phyloP scores from a whole-genome alignment of 1,140 invertebrate species.

The Cotesia glomerata region DNA sequence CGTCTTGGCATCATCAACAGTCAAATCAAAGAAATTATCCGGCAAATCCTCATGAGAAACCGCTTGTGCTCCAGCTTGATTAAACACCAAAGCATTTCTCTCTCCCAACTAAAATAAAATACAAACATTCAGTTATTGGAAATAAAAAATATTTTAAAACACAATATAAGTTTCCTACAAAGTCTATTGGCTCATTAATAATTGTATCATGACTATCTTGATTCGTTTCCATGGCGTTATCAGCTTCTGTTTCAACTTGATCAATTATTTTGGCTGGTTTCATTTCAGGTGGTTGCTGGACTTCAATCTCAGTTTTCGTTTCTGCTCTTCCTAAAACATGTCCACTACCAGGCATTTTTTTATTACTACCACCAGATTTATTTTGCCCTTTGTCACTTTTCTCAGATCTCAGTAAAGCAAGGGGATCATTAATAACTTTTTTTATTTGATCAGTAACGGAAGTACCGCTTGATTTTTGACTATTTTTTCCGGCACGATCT shows the following conservation, averaged over 20 bases:
- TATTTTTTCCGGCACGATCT: slow-evolving; percentile 17
- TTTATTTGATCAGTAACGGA: slow-evolving; percentile 26
- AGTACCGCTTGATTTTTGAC: slow-evolving; percentile 17
- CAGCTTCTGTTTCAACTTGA: slow-evolving; percentile 38
- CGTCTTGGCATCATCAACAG: slow-evolving; percentile 76
- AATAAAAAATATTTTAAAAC: not conserved
- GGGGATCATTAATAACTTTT: slow-evolving; percentile 31
- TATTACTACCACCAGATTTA: slow-evolving; percentile 8
- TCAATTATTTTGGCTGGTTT: not conserved
- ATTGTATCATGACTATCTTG: slow-evolving; percentile 28
- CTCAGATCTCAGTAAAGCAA: slow-evolving; percentile 25
- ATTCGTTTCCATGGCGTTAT: slow-evolving; percentile 34
- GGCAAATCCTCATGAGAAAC: slow-evolving; percentile 70
- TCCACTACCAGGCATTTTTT: not conserved
- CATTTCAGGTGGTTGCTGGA: not conserved
- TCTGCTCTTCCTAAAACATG: slow-evolving; percentile 12
- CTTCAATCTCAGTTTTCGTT: not conserved
- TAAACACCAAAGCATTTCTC: slow-evolving; percentile 74
- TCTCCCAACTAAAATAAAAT: slow-evolving; percentile 67
- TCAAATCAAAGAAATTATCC: slow-evolving; percentile 85
- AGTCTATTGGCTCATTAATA: not conserved
- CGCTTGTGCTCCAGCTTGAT: slow-evolving; percentile 66
- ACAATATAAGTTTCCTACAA: slow-evolving; percentile 27
- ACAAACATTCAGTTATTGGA: slow-evolving; percentile 15
- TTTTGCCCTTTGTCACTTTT: slow-evolving; percentile 7